Conservation (phyloP, 2,113 vertebrate genomes). For the Triplophysa rosa region DNA sequence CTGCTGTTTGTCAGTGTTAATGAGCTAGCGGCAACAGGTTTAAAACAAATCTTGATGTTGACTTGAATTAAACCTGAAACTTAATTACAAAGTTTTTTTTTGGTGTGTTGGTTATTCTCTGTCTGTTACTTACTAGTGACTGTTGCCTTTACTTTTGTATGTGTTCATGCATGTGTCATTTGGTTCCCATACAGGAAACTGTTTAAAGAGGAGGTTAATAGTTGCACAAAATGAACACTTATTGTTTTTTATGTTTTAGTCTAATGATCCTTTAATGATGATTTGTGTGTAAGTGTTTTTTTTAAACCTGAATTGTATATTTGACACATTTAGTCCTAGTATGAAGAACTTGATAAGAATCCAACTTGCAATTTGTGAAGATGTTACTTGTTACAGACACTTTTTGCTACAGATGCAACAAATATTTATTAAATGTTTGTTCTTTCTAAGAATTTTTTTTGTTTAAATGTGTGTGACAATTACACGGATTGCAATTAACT, state of each 20-base stretch:
- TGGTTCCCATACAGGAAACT: slow-evolving; percentile 8
- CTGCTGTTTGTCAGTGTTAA: neutral
- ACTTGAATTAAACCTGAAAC: too few species aligned
- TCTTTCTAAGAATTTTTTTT: neutral
- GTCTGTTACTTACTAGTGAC: neutral
- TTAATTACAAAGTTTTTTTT: too few species aligned
- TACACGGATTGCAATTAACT: neutral
- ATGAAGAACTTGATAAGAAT: neutral
- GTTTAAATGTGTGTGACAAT: neutral
- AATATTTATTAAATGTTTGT: slow-evolving; percentile 45
- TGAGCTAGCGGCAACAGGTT: neutral
- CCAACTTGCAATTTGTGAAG: too few species aligned
- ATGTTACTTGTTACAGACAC: neutral
- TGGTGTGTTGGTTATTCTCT: neutral
- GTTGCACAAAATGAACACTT: neutral
- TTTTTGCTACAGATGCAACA: slow-evolving; percentile 15
- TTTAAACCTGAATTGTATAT: neutral
- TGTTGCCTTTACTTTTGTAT: neutral
- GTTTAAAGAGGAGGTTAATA: slow-evolving; percentile 4
- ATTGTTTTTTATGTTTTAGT: neutral
- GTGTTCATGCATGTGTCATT: neutral
- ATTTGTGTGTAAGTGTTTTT: neutral
- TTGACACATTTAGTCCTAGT: neutral
- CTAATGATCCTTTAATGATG: too few species aligned
- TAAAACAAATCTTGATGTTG: too few species aligned